Conservation (phyloP, 2,888 invertebrate genomes). For the Cryptocephalus primarius region DNA sequence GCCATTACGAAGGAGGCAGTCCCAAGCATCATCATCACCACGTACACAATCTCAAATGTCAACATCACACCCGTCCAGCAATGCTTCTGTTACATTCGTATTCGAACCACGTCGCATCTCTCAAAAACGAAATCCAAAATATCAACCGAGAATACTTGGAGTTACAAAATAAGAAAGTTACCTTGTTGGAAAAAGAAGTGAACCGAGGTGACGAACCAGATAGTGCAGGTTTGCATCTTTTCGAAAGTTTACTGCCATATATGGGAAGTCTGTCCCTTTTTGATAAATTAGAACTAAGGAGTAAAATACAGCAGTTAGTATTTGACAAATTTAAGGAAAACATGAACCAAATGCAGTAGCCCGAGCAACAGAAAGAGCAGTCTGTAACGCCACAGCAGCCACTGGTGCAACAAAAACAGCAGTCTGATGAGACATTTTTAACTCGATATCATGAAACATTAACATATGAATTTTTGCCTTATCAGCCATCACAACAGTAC, state of each 20-base stretch:
- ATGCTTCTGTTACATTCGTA: not conserved
- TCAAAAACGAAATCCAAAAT: slow-evolving; percentile 2
- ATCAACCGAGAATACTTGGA: slow-evolving; percentile 4
- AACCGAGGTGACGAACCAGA: slow-evolving; percentile 3
- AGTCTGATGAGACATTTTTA: not conserved
- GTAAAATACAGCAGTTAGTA: slow-evolving; percentile 2
- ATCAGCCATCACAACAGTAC: not conserved
- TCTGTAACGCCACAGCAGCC: not conserved
- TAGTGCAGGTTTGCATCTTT: slow-evolving; percentile 4
- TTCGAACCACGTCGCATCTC: not conserved
- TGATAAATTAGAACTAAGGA: slow-evolving; percentile 2
- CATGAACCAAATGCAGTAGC: slow-evolving; percentile 1
- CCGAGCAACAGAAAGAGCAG: slow-evolving; percentile 1
- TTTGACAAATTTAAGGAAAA: slow-evolving; percentile 3
- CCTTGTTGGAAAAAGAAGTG: slow-evolving; percentile 5
- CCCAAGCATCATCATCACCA: slow-evolving; percentile 2
- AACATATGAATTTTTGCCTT: not conserved
- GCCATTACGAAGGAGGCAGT: not conserved
- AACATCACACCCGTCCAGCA: slow-evolving; percentile 2
- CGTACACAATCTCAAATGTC: slow-evolving; percentile 3
- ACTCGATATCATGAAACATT: not conserved
- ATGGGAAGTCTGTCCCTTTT: slow-evolving; percentile 3
- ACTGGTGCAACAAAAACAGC: not conserved
- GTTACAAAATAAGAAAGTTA: slow-evolving; percentile 3
- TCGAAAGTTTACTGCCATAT: slow-evolving; percentile 3